Evolutionary conservation across 2,797 vertebrate genomes (phyloP).

Genomic region (Brachyalestes nurse): DNA sequence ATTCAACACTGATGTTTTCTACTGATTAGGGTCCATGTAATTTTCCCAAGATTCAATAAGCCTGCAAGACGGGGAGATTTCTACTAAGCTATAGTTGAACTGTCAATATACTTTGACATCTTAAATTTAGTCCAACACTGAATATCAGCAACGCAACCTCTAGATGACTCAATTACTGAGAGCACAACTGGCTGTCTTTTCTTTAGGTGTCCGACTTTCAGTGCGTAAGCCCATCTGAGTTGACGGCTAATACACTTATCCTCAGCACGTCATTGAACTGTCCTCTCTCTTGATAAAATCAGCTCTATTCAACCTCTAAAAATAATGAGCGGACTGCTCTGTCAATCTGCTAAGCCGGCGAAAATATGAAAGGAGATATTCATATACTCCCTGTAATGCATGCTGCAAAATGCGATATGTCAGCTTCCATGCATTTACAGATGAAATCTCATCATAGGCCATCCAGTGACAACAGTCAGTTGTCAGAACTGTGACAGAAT

Average conservation of each 20-base stretch:
- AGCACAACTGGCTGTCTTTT: conserved; percentile 35
- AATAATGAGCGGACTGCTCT: conserved; percentile 39
- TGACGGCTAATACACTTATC: conserved; percentile 48
- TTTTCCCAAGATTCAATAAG: neutral
- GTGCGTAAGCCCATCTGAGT: conserved; percentile 45
- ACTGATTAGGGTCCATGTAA: neutral
- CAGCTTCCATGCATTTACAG: conserved; percentile 12
- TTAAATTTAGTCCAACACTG: neutral
- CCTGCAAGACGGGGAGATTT: neutral
- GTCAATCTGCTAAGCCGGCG: conserved; percentile 5
- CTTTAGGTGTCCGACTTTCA: conserved; percentile 46
- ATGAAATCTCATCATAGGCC: conserved; percentile 1
- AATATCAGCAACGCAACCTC: conserved; percentile 39
- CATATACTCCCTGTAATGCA: neutral
- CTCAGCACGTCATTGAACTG: conserved; percentile 41
- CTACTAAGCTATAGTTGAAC: neutral
- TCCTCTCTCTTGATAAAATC: conserved; percentile 43
- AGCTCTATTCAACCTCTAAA: conserved; percentile 27
- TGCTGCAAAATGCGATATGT: conserved; percentile 3
- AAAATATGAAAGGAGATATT: conserved; percentile 11
- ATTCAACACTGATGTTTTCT: neutral
- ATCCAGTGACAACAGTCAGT: neutral
- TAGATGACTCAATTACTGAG: conserved; percentile 44
- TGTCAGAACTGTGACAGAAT: conserved; percentile 27
- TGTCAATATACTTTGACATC: conserved; percentile 6